phyloP scores from a whole-genome alignment of 2,797 vertebrate species.

The Channa striata region DNA sequence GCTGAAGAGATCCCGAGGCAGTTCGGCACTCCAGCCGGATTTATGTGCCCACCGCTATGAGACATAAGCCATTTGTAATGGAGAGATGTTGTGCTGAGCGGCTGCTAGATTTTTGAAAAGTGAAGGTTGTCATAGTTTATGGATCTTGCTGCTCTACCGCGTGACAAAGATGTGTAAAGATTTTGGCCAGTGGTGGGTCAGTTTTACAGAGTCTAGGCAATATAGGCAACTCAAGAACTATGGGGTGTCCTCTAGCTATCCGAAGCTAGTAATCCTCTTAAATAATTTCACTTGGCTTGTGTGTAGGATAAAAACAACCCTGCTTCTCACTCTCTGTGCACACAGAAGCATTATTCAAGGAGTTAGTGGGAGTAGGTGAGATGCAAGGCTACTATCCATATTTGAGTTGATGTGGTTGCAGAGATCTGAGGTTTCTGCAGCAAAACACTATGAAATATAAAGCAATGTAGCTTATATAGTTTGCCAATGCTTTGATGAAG shows the following conservation, averaged over 20 bases:
- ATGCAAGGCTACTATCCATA: background rate
- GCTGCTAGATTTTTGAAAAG: conserved; percentile 33
- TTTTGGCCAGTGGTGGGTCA: conserved; percentile 1
- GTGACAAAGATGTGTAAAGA: conserved; percentile 23
- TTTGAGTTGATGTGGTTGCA: conserved; percentile 1
- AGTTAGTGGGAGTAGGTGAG: conserved; percentile 28
- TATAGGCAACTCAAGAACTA: background rate
- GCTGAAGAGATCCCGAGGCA: conserved; percentile 36
- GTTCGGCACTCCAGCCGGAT: conserved; percentile 30
- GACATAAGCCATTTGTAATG: conserved; percentile 46
- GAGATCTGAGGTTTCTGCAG: conserved; percentile 8
- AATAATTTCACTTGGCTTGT: conserved; percentile 23
- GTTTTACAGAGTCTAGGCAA: conserved; percentile 2
- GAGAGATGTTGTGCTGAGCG: conserved; percentile 32
- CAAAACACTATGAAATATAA: background rate
- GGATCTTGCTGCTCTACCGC: conserved; percentile 3
- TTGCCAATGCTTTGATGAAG: conserved; percentile 13
- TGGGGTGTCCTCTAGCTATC: background rate
- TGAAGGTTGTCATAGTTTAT: conserved; percentile 32
- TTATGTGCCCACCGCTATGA: conserved; percentile 34
- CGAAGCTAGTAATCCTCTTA: conserved; percentile 1
- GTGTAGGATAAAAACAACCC: background rate
- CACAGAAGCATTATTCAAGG: conserved; percentile 6
- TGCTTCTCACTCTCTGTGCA: conserved; percentile 6
- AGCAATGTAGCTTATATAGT: background rate